phyloP scores from a whole-genome alignment of 2,113 vertebrate genomes.

The Furnarius figulus region DNA sequence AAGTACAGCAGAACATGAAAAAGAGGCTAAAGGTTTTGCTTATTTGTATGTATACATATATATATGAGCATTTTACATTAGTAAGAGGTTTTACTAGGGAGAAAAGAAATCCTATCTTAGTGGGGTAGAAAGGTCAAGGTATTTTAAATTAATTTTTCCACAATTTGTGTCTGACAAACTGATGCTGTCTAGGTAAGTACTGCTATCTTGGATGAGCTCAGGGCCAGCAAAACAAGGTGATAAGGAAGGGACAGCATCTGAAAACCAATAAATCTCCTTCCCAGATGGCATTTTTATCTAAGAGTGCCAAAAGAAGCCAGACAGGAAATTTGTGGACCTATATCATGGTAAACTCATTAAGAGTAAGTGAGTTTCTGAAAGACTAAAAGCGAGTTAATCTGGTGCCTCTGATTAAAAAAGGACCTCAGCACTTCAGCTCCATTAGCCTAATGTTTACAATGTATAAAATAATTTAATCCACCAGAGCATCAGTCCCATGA shows the following conservation, averaged over 20 bases:
- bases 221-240: constrained; percentile 50
- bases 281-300: constrained; percentile 66
- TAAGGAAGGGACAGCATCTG: constrained; percentile 48
- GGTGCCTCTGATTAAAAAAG: constrained; percentile 52
- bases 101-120: background rate
- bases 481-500: background rate
- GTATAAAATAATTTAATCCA: constrained; percentile 31
- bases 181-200: constrained; percentile 21
- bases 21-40: background rate
- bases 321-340: constrained; percentile 61
- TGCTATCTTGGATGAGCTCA: constrained; percentile 51
- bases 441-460: constrained; percentile 31
- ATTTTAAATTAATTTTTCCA: constrained; percentile 43
- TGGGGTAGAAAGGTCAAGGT: constrained; percentile 17
- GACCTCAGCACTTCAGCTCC: constrained; percentile 25
- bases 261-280: constrained; percentile 62
- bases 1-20: background rate
- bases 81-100: background rate
- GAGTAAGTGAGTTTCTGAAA: constrained; percentile 61
- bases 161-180: constrained; percentile 20
- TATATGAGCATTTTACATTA: background rate
- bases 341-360: constrained; percentile 49
- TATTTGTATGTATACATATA: background rate
- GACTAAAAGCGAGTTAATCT: constrained; percentile 53
- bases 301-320: constrained; percentile 58